Evolutionary conservation across 2,113 vertebrate genomes (phyloP).

Genomic region (Oostethus manadensis): DNA sequence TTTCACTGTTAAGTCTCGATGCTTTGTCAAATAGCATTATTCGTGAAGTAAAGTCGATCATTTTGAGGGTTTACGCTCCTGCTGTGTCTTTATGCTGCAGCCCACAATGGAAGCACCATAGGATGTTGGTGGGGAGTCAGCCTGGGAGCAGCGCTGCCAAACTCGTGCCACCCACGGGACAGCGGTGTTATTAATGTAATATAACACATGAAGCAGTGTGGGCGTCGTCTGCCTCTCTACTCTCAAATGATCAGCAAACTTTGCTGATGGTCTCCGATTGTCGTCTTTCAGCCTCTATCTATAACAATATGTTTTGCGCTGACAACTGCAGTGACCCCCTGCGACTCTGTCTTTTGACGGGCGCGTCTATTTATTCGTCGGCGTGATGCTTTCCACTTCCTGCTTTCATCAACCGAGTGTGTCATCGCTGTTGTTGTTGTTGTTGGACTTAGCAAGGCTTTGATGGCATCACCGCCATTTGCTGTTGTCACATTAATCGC

Average conservation of each 20-base stretch:
- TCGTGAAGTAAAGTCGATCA: slow-evolving; percentile 22
- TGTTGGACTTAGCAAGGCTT: slow-evolving; percentile 50
- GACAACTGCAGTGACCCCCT: slow-evolving; percentile 24
- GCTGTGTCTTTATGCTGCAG: slow-evolving; percentile 50
- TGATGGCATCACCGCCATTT: slow-evolving; percentile 19
- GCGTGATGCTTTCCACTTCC: slow-evolving; percentile 17
- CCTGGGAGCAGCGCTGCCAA: slow-evolving; percentile 50
- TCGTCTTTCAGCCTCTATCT: slow-evolving; percentile 17
- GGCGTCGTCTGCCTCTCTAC: slow-evolving; percentile 34
- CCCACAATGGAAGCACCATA: slow-evolving; percentile 42
- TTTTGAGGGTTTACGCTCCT: slow-evolving; percentile 13
- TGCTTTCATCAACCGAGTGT: slow-evolving; percentile 56
- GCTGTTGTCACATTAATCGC: not conserved
- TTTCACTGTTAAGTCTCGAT: too few relatives aligned
- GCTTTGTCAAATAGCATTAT: too few relatives aligned
- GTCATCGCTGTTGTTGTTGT: slow-evolving; percentile 31
- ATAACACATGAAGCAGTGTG: slow-evolving; percentile 50
- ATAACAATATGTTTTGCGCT: slow-evolving; percentile 11
- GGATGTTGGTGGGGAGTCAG: slow-evolving; percentile 19
- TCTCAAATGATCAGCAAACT: not conserved
- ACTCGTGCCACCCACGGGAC: slow-evolving; percentile 48
- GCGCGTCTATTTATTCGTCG: slow-evolving; percentile 57
- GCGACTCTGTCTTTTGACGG: slow-evolving; percentile 25
- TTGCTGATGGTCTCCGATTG: slow-evolving; percentile 18
- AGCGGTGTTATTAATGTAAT: slow-evolving; percentile 66